Evolutionary conservation across 2,888 invertebrate species (phyloP).

Genomic region (Drosophila barbarae): DNA sequence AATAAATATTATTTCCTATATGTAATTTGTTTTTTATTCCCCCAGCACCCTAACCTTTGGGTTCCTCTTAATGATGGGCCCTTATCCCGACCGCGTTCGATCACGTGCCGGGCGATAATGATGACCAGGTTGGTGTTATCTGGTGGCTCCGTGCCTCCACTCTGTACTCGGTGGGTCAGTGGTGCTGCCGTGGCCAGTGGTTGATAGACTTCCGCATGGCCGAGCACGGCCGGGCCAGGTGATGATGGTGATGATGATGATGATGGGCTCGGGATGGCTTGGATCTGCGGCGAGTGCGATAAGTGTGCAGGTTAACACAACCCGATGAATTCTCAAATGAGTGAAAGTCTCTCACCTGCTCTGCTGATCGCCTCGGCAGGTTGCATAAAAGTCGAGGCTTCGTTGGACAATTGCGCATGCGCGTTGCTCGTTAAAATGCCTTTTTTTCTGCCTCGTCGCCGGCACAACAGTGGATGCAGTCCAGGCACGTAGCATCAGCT

Average conservation of each 20-base stretch:
- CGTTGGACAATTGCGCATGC: conserved; percentile 72
- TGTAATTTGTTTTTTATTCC: too few species aligned
- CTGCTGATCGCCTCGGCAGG: conserved; percentile 14
- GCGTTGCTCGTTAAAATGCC: conserved; percentile 66
- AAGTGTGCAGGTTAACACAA: conserved; percentile 45
- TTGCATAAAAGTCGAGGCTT: conserved; percentile 51
- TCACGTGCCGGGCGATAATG: conserved; percentile 28
- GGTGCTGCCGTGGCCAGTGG: neutral
- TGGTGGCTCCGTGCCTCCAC: conserved; percentile 16
- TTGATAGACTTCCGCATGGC: conserved; percentile 32
- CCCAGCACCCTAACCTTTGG: neutral
- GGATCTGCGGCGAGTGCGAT: conserved; percentile 27
- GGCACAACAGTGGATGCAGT: conserved; percentile 46
- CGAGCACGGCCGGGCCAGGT: conserved; percentile 2
- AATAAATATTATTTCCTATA: neutral
- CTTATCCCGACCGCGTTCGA: conserved; percentile 1
- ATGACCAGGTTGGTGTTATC: conserved; percentile 10
- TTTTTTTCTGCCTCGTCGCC: conserved; percentile 19
- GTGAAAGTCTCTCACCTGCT: conserved; percentile 58
- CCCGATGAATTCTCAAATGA: conserved; percentile 69
- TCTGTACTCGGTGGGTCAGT: conserved; percentile 5
- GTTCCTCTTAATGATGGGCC: neutral
- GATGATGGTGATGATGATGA: neutral
- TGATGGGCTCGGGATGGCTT: neutral
- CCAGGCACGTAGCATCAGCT: conserved; percentile 54